Base-by-base conservation (phyloP, 2,797 vertebrate species). In the Scleropages formosus region DNA sequence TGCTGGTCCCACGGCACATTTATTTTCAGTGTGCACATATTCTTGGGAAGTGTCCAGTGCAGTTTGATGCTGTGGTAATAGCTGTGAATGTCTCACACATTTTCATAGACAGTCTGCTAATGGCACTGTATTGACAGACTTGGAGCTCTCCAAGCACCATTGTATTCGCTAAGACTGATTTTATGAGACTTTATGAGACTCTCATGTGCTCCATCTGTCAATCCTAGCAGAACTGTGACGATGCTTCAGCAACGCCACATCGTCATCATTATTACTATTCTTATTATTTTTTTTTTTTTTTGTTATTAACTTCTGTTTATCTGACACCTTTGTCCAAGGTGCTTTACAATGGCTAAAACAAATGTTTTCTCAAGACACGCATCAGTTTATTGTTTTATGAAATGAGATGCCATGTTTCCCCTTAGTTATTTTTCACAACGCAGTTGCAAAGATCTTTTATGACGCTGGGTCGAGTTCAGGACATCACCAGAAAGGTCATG, bases 1-100 rank as follows among this genome's bases (percentile, higher is more conserved):
- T 68, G 64, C n/a, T 66, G 51, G 20, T 75, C 15, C 31, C 22
- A n/a, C 15, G 66, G 31, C 20, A 58, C 27, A 13, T 74, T 74
- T 64, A 62, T 26, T 65, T 26, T 22, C 39, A n/a, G 16, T 24
- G 46, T 26, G 47, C 16, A 18, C 56, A 66, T 75, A 39, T 44
- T 56, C 20, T 69, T 69, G 64, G 51, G 53, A 12, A 22, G 44
- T 56, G 51, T 69, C 15, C 31, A 60, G 18, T 60, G 46, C 16
- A 24, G 65, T 61, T 9, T 39, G 59, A 51, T 27, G 18, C 22
- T 51, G 24, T 61, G 18, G 24, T 76, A 15, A 63, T 62, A 26
- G 44, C 68, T 64, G 51, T 18, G 63, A 59, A 26, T 70, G 26
- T 8, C 8, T 18, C 16, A 9, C 59, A 51, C 16, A 2, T 70